Conservation (phyloP, 2,797 vertebrate species). For the Chelmon rostratus region DNA sequence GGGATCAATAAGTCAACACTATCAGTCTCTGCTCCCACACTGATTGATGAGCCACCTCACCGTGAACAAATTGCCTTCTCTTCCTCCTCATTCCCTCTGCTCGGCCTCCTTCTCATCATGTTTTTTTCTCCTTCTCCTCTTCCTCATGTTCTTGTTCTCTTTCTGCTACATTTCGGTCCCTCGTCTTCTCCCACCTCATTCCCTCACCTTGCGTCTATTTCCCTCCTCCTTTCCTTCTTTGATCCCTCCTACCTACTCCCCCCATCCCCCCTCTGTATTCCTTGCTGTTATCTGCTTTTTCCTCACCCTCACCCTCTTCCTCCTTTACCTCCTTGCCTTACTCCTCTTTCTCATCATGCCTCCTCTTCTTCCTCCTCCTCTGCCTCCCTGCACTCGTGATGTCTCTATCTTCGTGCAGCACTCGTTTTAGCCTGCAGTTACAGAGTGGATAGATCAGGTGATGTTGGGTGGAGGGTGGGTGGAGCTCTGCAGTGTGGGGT, state of each 20-base stretch:
- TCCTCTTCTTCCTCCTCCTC: constrained; percentile 19
- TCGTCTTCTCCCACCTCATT: not conserved
- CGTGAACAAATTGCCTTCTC: constrained; percentile 47
- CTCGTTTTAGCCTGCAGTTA: constrained; percentile 38
- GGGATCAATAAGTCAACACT: constrained; percentile 67
- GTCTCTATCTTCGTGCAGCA: constrained; percentile 19
- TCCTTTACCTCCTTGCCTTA: not conserved
- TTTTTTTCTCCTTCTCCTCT: not conserved
- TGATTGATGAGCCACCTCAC: constrained; percentile 64
- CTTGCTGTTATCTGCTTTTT: not conserved
- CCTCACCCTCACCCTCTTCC: not conserved
- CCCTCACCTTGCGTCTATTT: not conserved
- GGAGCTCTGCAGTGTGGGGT: constrained; percentile 41
- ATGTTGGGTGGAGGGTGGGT: constrained; percentile 52
- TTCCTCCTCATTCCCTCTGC: constrained; percentile 5
- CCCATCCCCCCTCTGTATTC: not conserved
- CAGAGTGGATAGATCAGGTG: constrained; percentile 41
- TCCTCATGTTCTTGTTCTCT: not conserved
- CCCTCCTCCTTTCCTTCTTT: no score
- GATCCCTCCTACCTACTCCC: no score
- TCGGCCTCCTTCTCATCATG: constrained; percentile 8
- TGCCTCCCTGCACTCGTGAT: constrained; percentile 42
- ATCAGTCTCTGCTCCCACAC: constrained; percentile 52
- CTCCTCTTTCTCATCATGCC: not conserved
- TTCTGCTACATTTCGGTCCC: not conserved